Evolutionary conservation across 2,888 invertebrate species (phyloP).

Genomic region (Eristalinus sepulchralis): DNA sequence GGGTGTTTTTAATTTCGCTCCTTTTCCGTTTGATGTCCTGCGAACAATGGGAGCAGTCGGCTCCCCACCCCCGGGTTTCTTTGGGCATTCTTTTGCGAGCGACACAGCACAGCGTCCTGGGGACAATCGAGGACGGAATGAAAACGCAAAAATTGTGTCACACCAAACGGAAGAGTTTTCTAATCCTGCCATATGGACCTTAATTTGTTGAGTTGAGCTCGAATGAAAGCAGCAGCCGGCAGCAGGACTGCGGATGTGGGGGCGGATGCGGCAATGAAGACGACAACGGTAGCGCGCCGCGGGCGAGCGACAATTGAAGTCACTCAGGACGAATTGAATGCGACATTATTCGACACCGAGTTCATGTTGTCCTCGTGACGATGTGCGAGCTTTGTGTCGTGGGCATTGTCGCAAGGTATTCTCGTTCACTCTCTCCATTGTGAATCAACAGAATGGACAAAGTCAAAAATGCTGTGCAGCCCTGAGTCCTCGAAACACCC

Average conservation of each 20-base stretch:
- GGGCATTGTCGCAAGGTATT: slow-evolving; percentile 3
- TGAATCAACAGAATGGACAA: slow-evolving; percentile 49
- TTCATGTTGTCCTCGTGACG: slow-evolving; percentile 10
- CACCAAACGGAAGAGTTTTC: slow-evolving; percentile 75
- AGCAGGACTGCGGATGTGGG: not conserved
- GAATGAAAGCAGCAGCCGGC: not conserved
- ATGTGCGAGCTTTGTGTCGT: not conserved
- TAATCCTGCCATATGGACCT: slow-evolving; percentile 81
- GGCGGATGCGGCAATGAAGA: not conserved
- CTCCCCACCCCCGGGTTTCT: slow-evolving; percentile 9
- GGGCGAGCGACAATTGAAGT: slow-evolving; percentile 76
- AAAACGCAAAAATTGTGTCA: slow-evolving; percentile 75
- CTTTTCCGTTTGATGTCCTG: slow-evolving; percentile 72
- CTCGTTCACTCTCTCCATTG: not conserved
- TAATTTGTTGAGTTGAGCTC: slow-evolving; percentile 72
- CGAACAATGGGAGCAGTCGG: slow-evolving; percentile 63
- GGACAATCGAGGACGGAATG: slow-evolving; percentile 36
- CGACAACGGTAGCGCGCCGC: not conserved
- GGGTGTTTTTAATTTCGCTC: slow-evolving; percentile 42
- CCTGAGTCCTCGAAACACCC: not conserved
- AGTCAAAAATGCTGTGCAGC: slow-evolving; percentile 34
- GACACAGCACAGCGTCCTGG: not conserved
- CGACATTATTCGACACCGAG: slow-evolving; percentile 75
- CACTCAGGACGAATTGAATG: slow-evolving; percentile 80
- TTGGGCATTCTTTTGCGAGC: not conserved